Percentiles rank a stretch among this genome's conserved stretches.
Conservation (phyloP, 2,113 vertebrate genomes). For the Azemiops feae region DNA sequence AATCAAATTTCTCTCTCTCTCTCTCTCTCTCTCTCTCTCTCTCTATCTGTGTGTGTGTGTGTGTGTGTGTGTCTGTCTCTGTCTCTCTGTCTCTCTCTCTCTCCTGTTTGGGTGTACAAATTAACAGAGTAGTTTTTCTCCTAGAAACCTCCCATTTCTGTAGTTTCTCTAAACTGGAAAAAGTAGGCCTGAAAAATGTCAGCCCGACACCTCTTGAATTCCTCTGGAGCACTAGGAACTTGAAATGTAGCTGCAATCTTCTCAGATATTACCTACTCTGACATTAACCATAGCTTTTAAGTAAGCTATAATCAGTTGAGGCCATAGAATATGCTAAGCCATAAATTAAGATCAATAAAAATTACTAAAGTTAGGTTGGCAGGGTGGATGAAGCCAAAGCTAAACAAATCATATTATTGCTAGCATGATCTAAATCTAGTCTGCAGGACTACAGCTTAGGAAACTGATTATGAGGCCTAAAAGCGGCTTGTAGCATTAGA, state of each 20-base stretch:
- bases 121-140: not conserved
- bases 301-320: not conserved
- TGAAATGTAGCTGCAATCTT: not conserved
- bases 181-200: not conserved
- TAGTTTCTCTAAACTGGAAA: not conserved
- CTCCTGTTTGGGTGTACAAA: too few species aligned
- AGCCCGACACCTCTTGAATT: not conserved
- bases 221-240: not conserved
- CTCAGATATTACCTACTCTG: not conserved
- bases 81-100: too few species aligned
- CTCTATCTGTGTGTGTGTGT: too few species aligned
- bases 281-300: not conserved
- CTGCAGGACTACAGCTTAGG: not conserved
- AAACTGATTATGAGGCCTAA: not conserved
- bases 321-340: not conserved
- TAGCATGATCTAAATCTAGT: not conserved
- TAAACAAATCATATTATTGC: not conserved
- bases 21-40: too few species aligned
- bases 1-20: not conserved
- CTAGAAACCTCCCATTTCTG: not conserved
- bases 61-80: too few species aligned
- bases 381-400: not conserved
- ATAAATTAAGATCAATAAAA: not conserved
- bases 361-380: not conserved
- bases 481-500: constrained; percentile 30